Percentiles rank a stretch among this genome's conserved stretches.
These are phyloP conservation scores for Cercocebus atys DNA, from an alignment of 2,113 vertebrate genomes.

Conservation along the genomic window DNA sequence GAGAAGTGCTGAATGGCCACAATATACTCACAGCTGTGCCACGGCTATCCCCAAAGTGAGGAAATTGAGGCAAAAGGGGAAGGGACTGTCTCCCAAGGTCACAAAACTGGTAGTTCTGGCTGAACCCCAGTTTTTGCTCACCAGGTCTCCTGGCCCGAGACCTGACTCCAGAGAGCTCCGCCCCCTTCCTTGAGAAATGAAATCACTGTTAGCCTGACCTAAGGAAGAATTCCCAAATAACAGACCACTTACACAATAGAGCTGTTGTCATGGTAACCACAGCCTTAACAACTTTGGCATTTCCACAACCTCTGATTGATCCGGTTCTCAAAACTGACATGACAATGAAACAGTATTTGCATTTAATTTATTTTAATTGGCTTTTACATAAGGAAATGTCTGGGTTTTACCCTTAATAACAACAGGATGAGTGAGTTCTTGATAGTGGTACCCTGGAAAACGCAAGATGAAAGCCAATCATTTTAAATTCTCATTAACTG, in stretches of 20 bases:
- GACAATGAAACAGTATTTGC: constrained; percentile 56
- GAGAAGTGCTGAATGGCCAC: fast-evolving
- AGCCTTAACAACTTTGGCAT: constrained; percentile 63
- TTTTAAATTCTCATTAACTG: background rate
- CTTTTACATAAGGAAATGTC: constrained; percentile 49
- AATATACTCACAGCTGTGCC: fast-evolving
- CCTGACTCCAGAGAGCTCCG: background rate
- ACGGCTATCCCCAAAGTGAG: background rate
- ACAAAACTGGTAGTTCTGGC: background rate
- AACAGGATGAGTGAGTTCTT: background rate
- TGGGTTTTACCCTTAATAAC: constrained; percentile 25
- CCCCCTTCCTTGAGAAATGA: background rate
- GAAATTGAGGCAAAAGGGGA: background rate
- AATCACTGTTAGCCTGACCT: background rate
- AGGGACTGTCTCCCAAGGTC: background rate
- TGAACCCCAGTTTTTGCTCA: background rate
- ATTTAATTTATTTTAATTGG: constrained; percentile 73
- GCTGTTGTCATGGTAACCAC: constrained; percentile 27
- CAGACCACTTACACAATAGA: fast-evolving
- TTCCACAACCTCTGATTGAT: constrained; percentile 64
- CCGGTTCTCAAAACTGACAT: constrained; percentile 58
- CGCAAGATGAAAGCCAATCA: background rate
- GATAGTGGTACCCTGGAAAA: background rate
- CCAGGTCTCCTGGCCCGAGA: background rate
- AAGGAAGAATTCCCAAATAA: background rate